Percentiles rank a stretch among this genome's conserved stretches.
These are phyloP conservation scores for Podiceps cristatus DNA, from an alignment of 2,113 vertebrate species.

Conservation along the genomic window DNA sequence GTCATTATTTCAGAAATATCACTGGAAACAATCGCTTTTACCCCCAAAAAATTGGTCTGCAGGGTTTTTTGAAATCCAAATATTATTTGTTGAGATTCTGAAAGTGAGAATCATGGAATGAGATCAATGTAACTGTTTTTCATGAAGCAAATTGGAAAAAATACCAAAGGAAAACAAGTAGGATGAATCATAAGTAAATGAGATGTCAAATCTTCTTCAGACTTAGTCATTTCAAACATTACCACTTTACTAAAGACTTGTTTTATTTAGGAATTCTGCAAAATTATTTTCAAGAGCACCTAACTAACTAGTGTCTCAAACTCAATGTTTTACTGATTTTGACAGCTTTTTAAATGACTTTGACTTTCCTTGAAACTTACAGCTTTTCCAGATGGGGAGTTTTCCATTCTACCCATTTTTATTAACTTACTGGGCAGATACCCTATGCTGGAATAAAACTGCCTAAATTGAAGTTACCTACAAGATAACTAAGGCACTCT, in stretches of 20 bases:
- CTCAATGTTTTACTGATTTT: not conserved
- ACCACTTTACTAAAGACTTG: not conserved
- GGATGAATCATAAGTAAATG: not conserved
- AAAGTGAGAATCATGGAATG: not conserved
- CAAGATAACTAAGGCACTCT: not conserved
- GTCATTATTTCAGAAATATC: not conserved
- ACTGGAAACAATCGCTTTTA: not conserved
- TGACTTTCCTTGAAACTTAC: not conserved
- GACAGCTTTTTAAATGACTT: not conserved
- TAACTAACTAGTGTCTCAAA: not conserved
- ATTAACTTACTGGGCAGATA: not conserved
- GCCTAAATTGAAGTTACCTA: not conserved
- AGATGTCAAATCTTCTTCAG: not conserved
- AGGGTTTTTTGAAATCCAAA: not conserved
- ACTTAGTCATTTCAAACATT: not conserved
- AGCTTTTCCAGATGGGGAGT: not conserved
- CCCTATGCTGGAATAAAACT: not conserved
- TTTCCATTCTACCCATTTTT: not conserved
- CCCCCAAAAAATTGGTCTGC: not conserved
- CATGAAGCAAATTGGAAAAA: not conserved
- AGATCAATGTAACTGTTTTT: not conserved
- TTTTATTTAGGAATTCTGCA: not conserved
- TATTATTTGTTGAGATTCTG: not conserved
- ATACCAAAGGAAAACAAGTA: not conserved
- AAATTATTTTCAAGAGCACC: not conserved